Evolutionary conservation across 2,888 invertebrate genomes (phyloP).

Genomic region (Archips crataeganus): DNA sequence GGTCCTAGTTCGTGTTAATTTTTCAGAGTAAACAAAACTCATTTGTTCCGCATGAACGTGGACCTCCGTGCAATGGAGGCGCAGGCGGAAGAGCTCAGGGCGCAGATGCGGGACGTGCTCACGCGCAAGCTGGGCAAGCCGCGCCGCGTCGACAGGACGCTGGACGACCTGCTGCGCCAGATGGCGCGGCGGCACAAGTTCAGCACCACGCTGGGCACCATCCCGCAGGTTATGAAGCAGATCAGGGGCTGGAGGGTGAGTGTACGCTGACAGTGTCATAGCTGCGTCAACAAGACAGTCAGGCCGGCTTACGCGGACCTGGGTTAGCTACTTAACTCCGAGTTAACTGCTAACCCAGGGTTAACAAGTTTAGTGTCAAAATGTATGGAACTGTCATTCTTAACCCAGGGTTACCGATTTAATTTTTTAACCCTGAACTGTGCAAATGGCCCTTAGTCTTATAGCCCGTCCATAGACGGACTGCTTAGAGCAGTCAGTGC

Average conservation of each 20-base stretch:
- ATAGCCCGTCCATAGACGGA: no score
- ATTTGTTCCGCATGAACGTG: constrained; percentile 89
- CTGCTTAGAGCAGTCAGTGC: no score
- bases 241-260: constrained; percentile 71
- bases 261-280: neutral
- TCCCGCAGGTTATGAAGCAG: constrained; percentile 66
- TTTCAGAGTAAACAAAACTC: constrained; percentile 87
- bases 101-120: constrained; percentile 75
- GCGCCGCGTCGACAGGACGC: constrained; percentile 70
- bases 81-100: constrained; percentile 85
- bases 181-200: constrained; percentile 79
- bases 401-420: no score
- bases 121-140: constrained; percentile 75
- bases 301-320: no score
- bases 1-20: no score
- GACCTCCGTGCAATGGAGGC: constrained; percentile 89
- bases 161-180: constrained; percentile 73
- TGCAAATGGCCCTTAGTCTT: no score
- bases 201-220: constrained; percentile 58
- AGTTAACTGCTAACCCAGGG: no score
- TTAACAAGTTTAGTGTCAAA: no score
- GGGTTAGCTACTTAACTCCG: no score
- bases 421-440: no score
- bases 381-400: no score
- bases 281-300: no score